Evolutionary conservation across 2,797 vertebrate genomes (phyloP).

Genomic region (Coluber constrictor): DNA sequence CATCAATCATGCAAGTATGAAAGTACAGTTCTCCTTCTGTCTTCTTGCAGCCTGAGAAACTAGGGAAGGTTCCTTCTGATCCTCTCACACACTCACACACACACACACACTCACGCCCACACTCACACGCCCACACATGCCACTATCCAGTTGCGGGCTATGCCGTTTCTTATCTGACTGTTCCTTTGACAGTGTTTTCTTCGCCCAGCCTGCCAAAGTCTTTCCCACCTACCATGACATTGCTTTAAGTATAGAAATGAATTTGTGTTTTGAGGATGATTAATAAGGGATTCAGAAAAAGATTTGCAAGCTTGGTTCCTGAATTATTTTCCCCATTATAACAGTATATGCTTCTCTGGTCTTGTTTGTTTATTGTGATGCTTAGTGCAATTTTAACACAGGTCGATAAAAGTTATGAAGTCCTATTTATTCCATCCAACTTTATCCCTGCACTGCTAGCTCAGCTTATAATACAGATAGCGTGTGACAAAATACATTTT

Average conservation of each 20-base stretch:
- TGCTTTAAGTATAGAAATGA: slow-evolving; percentile 60
- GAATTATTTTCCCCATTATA: slow-evolving; percentile 50
- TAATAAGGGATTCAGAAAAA: slow-evolving; percentile 52
- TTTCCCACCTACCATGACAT: not conserved
- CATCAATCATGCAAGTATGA: too few relatives aligned
- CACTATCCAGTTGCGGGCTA: not conserved
- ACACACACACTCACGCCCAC: too few relatives aligned
- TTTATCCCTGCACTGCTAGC: slow-evolving; percentile 54
- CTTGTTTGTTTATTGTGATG: slow-evolving; percentile 46
- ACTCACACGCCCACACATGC: too few relatives aligned
- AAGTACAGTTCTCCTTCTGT: too few relatives aligned
- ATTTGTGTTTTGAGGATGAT: slow-evolving; percentile 47
- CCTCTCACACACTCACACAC: too few relatives aligned
- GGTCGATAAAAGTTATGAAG: slow-evolving; percentile 60
- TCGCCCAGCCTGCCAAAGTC: not conserved
- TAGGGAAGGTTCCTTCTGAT: too few relatives aligned
- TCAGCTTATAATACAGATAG: slow-evolving; percentile 51
- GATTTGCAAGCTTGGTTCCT: slow-evolving; percentile 47
- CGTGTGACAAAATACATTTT: slow-evolving; percentile 65
- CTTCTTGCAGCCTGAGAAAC: too few relatives aligned
- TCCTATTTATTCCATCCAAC: slow-evolving; percentile 60
- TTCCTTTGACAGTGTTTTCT: not conserved
- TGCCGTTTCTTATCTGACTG: not conserved
- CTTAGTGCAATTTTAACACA: slow-evolving; percentile 39
- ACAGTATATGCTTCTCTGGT: slow-evolving; percentile 40